phyloP scores from a whole-genome alignment of 1,140 invertebrate species.

The Philotrypesis tridentata region DNA sequence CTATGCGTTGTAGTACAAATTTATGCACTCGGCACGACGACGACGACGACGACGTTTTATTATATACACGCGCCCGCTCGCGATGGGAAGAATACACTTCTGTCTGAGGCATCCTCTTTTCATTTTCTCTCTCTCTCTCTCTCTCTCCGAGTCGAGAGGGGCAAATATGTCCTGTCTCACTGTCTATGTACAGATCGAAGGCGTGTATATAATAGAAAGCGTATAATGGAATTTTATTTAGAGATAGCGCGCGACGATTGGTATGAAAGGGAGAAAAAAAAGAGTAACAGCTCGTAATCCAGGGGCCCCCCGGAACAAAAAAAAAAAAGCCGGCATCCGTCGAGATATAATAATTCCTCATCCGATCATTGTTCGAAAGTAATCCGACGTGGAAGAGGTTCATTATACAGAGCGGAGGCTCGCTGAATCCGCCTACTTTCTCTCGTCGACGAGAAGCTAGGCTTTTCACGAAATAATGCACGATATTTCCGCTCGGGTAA shows the following conservation, averaged over 20 bases:
- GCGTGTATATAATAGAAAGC: slow-evolving; percentile 22
- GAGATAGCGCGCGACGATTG: neutral
- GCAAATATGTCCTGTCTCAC: slow-evolving; percentile 18
- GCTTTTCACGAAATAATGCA: slow-evolving; percentile 41
- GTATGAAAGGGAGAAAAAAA: too few relatives aligned
- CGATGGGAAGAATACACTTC: neutral
- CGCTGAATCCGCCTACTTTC: slow-evolving; percentile 6
- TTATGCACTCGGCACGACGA: slow-evolving; percentile 25
- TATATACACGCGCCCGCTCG: too few relatives aligned
- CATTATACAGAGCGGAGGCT: slow-evolving; percentile 23
- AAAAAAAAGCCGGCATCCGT: neutral
- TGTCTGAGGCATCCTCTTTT: neutral
- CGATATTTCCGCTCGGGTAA: slow-evolving; percentile 41
- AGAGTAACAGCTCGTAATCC: slow-evolving; percentile 27
- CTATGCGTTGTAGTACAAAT: slow-evolving; percentile 17
- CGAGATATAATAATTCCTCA: slow-evolving; percentile 45
- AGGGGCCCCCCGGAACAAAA: too few relatives aligned
- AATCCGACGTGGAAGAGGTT: slow-evolving; percentile 18
- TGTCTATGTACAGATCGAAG: neutral
- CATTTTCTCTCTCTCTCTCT: neutral
- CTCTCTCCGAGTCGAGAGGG: neutral
- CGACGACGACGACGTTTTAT: slow-evolving; percentile 28
- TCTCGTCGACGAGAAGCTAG: neutral
- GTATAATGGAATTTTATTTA: slow-evolving; percentile 34
- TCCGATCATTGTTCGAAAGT: slow-evolving; percentile 44